Evolutionary conservation across 2,888 invertebrate genomes (phyloP).

Genomic region (Microctonus aethiopoides): DNA sequence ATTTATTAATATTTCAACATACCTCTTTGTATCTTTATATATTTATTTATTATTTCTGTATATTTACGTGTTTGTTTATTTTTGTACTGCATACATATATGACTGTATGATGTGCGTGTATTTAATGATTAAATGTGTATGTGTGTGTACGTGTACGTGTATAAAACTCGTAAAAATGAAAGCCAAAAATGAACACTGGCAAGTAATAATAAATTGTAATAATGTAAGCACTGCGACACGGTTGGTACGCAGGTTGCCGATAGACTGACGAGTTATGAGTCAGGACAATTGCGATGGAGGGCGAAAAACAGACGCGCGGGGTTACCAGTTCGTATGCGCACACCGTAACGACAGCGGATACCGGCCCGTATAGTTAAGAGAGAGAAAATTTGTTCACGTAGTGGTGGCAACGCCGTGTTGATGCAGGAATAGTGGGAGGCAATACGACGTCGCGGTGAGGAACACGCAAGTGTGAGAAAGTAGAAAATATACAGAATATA

Average conservation of each 20-base stretch:
- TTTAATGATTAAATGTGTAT: background rate
- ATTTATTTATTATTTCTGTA: background rate
- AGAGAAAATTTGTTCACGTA: background rate
- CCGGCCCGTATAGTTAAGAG: background rate
- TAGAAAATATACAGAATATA: background rate
- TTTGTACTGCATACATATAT: background rate
- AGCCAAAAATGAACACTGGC: slow-evolving; percentile 53
- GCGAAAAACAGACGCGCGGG: background rate
- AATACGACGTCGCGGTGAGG: background rate
- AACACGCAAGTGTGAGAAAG: background rate
- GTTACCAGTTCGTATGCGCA: slow-evolving; percentile 17
- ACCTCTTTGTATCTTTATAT: background rate
- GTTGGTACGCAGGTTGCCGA: slow-evolving; percentile 66
- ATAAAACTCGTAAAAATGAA: slow-evolving; percentile 38
- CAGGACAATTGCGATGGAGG: background rate
- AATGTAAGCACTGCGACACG: slow-evolving; percentile 65
- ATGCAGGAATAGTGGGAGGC: slow-evolving; percentile 3
- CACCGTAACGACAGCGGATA: slow-evolving; percentile 10
- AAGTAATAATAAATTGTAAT: slow-evolving; percentile 59
- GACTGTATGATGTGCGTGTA: background rate
- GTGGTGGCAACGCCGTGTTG: slow-evolving; percentile 1
- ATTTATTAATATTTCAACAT: too few relatives aligned
- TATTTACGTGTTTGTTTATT: slow-evolving; percentile 15
- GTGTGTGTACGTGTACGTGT: slow-evolving; percentile 15
- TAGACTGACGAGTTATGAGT: slow-evolving; percentile 57